A percentile compares a stretch with the other conserved stretches of the same genome.
These are phyloP conservation scores for Neodiprion fabricii DNA, from an alignment of 1,140 invertebrate species.

Conservation along the genomic window DNA sequence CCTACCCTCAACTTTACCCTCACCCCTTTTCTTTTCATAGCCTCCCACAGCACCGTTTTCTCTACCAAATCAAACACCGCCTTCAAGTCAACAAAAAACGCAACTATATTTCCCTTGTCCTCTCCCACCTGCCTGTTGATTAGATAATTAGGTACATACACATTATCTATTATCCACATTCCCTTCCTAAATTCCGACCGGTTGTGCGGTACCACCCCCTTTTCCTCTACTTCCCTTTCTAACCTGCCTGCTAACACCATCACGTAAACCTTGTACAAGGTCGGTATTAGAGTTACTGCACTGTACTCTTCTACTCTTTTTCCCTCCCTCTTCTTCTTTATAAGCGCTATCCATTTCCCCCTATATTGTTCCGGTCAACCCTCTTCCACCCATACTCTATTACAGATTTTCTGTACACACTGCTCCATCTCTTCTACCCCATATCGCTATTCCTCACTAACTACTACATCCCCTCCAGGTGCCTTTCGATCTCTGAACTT, in stretches of 20 bases:
- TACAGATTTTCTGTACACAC: too few species aligned
- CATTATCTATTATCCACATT: slow-evolving; percentile 32
- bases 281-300: slow-evolving; percentile 16
- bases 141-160: slow-evolving; percentile 31
- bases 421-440: too few species aligned
- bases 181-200: slow-evolving; percentile 34
- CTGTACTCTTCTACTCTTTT: slow-evolving; percentile 15
- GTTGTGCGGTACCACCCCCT: slow-evolving; percentile 22
- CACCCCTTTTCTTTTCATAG: slow-evolving; percentile 12
- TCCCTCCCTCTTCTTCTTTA: slow-evolving; percentile 4
- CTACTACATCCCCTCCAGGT: too few species aligned
- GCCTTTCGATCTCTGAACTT: too few species aligned
- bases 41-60: slow-evolving; percentile 14
- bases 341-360: background rate
- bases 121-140: background rate
- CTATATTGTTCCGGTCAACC: background rate
- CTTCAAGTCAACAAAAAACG: slow-evolving; percentile 26
- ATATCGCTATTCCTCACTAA: too few species aligned
- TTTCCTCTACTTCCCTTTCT: slow-evolving; percentile 20
- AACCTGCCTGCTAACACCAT: background rate
- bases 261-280: slow-evolving; percentile 8
- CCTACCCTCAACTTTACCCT: background rate
- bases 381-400: background rate
- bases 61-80: slow-evolving; percentile 26
- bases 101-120: slow-evolving; percentile 16